Conservation (phyloP, 2,888 invertebrate species). For the Auanema sp. region DNA sequence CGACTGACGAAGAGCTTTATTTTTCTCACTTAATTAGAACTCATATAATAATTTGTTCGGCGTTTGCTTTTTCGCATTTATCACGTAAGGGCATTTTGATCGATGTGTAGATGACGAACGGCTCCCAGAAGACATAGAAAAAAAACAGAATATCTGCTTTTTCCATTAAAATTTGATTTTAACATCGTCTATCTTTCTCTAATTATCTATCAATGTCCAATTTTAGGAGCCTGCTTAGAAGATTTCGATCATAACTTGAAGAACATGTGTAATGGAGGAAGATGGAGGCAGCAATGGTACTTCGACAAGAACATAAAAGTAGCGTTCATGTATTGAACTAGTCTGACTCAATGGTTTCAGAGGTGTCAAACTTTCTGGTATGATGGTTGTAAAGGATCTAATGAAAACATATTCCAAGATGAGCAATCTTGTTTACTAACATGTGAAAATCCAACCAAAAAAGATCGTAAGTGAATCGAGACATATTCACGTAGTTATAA, state of each 20-base stretch:
- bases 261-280: slow-evolving; percentile 60
- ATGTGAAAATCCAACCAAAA: slow-evolving; percentile 55
- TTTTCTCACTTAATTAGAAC: too few relatives aligned
- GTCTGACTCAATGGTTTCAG: slow-evolving; percentile 26
- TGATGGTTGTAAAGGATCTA: slow-evolving; percentile 55
- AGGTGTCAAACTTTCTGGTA: slow-evolving; percentile 60
- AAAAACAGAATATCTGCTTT: too few relatives aligned
- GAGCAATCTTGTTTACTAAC: slow-evolving; percentile 47
- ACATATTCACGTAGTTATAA: background rate
- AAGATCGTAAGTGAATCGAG: slow-evolving; percentile 38
- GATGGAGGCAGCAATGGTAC: slow-evolving; percentile 59
- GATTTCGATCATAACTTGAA: slow-evolving; percentile 58
- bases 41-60: too few relatives aligned
- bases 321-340: background rate
- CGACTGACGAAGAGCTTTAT: too few relatives aligned
- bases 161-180: too few relatives aligned
- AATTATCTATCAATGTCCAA: background rate
- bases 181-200: too few relatives aligned
- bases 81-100: too few relatives aligned
- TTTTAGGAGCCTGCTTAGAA: slow-evolving; percentile 55
- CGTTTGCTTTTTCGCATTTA: too few relatives aligned
- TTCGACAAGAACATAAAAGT: slow-evolving; percentile 52
- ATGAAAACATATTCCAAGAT: slow-evolving; percentile 58
- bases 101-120: too few relatives aligned
- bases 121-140: too few relatives aligned